Conservation (phyloP, 2,797 vertebrate species). For the Cryptoblepharus egeriae region DNA sequence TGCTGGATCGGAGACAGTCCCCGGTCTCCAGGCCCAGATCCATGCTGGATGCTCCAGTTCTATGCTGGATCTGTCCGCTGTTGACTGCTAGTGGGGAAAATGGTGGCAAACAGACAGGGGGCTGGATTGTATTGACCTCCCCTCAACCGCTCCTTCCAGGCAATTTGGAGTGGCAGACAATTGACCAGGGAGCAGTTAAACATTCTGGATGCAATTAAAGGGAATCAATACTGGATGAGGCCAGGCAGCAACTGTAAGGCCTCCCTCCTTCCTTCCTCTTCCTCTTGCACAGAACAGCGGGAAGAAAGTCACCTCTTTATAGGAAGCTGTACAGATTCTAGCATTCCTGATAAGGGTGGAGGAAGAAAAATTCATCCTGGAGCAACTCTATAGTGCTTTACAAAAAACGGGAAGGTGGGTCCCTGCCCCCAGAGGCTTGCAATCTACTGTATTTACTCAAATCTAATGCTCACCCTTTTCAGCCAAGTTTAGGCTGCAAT, state of each 20-base stretch:
- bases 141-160: neutral
- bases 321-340: fast-evolving
- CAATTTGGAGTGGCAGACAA: slow-evolving; percentile 10
- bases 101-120: neutral
- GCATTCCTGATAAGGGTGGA: neutral
- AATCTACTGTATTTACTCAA: too few relatives aligned
- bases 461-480: too few relatives aligned
- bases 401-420: too few relatives aligned
- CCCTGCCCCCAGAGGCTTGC: neutral
- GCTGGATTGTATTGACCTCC: slow-evolving; percentile 15
- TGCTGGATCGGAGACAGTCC: too few relatives aligned
- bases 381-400: neutral
- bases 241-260: fast-evolving
- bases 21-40: too few relatives aligned
- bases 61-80: neutral
- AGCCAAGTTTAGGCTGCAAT: too few relatives aligned
- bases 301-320: neutral
- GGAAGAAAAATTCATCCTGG: neutral
- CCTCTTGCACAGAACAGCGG: neutral
- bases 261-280: neutral
- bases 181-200: slow-evolving; percentile 43
- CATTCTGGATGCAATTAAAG: slow-evolving; percentile 33
- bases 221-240: slow-evolving; percentile 36
- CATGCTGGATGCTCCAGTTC: too few relatives aligned
- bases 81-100: neutral